Evolutionary conservation across 2,797 vertebrate species (phyloP).

Genomic region (Coluber constrictor): DNA sequence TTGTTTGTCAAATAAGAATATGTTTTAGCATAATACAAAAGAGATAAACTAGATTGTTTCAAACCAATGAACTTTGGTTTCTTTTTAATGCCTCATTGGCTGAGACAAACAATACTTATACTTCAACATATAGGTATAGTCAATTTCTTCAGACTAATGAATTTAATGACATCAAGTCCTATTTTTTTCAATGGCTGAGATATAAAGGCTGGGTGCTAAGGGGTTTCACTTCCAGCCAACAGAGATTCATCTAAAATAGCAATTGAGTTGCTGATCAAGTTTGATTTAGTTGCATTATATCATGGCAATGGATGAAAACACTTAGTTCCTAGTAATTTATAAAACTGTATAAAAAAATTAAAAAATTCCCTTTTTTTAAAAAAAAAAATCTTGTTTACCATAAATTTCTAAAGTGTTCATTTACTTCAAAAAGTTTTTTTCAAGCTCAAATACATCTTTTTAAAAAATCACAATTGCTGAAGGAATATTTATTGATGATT

Average conservation of each 20-base stretch:
- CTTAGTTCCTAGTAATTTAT: slow-evolving; percentile 53
- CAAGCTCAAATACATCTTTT: not conserved
- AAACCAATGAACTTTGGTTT: slow-evolving; percentile 46
- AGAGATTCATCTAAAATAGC: slow-evolving; percentile 48
- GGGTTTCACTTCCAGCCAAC: slow-evolving; percentile 53
- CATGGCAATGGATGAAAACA: not conserved
- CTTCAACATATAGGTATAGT: not conserved
- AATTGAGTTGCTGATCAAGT: slow-evolving; percentile 38
- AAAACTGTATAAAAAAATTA: not conserved
- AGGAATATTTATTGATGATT: not conserved
- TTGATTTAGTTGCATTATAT: slow-evolving; percentile 27
- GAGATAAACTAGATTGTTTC: slow-evolving; percentile 39
- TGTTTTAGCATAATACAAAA: slow-evolving; percentile 39
- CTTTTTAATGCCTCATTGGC: slow-evolving; percentile 41
- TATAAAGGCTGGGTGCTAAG: slow-evolving; percentile 47
- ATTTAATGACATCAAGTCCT: not conserved
- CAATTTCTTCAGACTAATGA: not conserved
- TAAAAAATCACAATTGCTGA: not conserved
- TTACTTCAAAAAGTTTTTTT: not conserved
- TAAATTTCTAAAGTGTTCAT: slow-evolving; percentile 20
- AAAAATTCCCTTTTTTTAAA: slow-evolving; percentile 35
- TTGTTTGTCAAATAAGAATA: slow-evolving; percentile 39
- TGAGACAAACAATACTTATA: slow-evolving; percentile 46
- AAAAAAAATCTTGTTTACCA: slow-evolving; percentile 18
- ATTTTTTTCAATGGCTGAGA: not conserved